Evolutionary conservation across 2,888 invertebrate species (phyloP).

Genomic region (Scaptomyza polygonia): DNA sequence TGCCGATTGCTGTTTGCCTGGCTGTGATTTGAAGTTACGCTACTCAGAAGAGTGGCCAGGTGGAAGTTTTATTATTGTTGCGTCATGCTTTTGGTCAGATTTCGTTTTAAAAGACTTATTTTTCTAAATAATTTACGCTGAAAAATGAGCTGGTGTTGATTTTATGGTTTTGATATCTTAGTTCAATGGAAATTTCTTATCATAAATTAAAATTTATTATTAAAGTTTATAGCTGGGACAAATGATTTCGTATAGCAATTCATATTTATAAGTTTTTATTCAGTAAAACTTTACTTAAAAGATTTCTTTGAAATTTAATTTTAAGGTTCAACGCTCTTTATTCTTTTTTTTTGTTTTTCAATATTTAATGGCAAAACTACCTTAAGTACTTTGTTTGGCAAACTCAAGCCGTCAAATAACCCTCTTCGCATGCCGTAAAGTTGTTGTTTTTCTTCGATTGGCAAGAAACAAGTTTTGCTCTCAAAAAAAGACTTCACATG

Average conservation of each 20-base stretch:
- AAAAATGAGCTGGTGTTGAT: not conserved
- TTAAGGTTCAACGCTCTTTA: conserved; percentile 45
- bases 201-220: not conserved
- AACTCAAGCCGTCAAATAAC: not conserved
- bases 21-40: conserved; percentile 11
- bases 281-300: no score
- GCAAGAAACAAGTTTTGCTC: conserved; percentile 39
- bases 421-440: not conserved
- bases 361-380: conserved; percentile 2
- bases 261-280: no score
- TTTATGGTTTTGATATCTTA: not conserved
- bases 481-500: conserved; percentile 29
- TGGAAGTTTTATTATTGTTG: conserved; percentile 15
- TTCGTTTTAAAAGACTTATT: no score
- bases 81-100: conserved; percentile 22
- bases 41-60: conserved; percentile 9
- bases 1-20: conserved; percentile 11
- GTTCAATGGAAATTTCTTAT: not conserved
- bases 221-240: not conserved
- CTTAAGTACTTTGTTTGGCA: conserved; percentile 20
- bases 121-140: not conserved
- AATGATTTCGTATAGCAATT: not conserved
- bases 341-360: not conserved
- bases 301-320: not conserved
- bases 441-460: conserved; percentile 8